Conservation (phyloP, 2,888 invertebrate genomes). For the Iphiclides podalirius region DNA sequence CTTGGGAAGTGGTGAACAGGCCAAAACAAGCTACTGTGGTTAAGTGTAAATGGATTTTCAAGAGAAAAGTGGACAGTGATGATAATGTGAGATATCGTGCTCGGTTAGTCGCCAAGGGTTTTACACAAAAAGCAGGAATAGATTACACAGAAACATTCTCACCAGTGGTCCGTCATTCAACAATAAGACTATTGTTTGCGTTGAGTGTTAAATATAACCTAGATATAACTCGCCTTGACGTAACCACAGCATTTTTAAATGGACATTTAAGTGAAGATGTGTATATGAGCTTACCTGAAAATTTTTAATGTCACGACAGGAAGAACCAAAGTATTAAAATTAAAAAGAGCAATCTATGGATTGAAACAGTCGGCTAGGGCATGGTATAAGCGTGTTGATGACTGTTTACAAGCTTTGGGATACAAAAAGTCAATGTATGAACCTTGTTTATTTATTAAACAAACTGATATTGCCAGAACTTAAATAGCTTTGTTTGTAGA, state of each 20-base stretch:
- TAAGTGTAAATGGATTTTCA: conserved; percentile 5
- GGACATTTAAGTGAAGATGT: conserved; percentile 27
- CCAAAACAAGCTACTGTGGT: conserved; percentile 14
- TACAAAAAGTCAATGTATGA: no score
- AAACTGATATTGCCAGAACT: no score
- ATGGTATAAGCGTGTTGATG: conserved; percentile 17
- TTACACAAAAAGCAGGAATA: not conserved
- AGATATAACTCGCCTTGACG: conserved; percentile 29
- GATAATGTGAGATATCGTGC: not conserved
- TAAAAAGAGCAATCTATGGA: conserved; percentile 30
- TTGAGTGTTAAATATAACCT: conserved; percentile 25
- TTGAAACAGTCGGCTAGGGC: conserved; percentile 28
- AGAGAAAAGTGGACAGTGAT: not conserved
- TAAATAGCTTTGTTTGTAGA: no score
- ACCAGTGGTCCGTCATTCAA: conserved; percentile 29
- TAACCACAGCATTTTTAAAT: conserved; percentile 29
- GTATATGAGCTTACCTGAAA: conserved; percentile 27
- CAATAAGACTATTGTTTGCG: conserved; percentile 23
- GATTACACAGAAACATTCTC: conserved; percentile 23
- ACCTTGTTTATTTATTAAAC: no score
- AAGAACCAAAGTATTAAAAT: conserved; percentile 29
- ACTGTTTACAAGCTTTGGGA: not conserved
- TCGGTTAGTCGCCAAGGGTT: not conserved
- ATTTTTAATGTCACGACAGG: conserved; percentile 16
- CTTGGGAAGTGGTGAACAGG: conserved; percentile 10